A percentile compares a stretch with the other conserved stretches of the same genome.
Evolutionary conservation across 1,140 invertebrate genomes (phyloP).

Genomic region (Gerris buenoi): DNA sequence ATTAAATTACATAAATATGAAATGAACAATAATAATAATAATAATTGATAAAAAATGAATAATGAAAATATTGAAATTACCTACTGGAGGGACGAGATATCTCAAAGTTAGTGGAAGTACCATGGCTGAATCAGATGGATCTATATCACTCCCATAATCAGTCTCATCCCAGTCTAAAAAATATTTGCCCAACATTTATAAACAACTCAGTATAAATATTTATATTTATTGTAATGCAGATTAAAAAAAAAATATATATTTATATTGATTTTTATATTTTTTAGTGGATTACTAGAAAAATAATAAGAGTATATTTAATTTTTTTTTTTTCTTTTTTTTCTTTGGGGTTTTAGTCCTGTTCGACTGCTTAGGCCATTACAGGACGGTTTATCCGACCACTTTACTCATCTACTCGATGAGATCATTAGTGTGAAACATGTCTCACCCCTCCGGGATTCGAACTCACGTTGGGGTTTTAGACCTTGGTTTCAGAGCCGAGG

Average conservation of each 20-base stretch:
- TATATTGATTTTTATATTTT: background rate
- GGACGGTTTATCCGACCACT: too few relatives aligned
- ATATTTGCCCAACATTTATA: too few relatives aligned
- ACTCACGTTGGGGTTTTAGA: too few relatives aligned
- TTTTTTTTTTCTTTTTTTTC: too few relatives aligned
- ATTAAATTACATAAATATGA: too few relatives aligned
- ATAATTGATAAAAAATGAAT: background rate
- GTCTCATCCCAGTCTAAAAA: constrained; percentile 44
- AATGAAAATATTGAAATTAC: constrained; percentile 10
- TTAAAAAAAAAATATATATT: background rate
- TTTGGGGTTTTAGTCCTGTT: too few relatives aligned
- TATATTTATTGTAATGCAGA: background rate
- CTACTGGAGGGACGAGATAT: constrained; percentile 48
- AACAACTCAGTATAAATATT: background rate
- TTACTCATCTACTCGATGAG: too few relatives aligned
- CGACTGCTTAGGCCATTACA: too few relatives aligned
- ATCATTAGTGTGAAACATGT: too few relatives aligned
- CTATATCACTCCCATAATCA: constrained; percentile 30
- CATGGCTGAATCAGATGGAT: constrained; percentile 39
- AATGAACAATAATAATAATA: too few relatives aligned
- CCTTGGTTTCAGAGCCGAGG: too few relatives aligned
- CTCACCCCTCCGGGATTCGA: too few relatives aligned
- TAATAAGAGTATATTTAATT: background rate
- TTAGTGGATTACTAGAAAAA: background rate
- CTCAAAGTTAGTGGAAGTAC: constrained; percentile 59